A percentile compares a stretch with the other conserved stretches of the same genome.
Conservation (phyloP, 2,113 vertebrate species). For the Chaetura pelagica region DNA sequence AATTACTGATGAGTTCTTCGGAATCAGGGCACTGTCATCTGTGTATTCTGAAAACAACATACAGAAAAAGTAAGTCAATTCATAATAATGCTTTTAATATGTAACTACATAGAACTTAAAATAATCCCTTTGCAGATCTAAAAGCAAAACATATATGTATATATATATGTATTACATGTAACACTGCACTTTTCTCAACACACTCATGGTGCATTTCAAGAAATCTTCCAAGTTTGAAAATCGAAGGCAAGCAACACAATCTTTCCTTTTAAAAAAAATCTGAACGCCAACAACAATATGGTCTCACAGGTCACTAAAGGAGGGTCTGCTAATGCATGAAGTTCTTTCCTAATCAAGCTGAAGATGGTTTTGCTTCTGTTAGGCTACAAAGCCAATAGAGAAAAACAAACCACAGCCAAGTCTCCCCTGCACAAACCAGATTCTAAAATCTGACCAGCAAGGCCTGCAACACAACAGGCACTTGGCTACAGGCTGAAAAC, state of each 20-base stretch:
- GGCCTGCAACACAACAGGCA: not conserved
- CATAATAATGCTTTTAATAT: not conserved
- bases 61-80: not conserved
- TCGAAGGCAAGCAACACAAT: not conserved
- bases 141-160: not conserved
- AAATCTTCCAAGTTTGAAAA: not conserved
- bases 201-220: not conserved
- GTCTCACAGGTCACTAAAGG: not conserved
- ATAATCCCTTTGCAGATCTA: not conserved
- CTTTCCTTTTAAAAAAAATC: not conserved
- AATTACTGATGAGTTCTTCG: conserved; percentile 98
- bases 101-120: not conserved
- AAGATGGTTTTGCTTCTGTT: not conserved
- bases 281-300: not conserved
- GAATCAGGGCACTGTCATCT: conserved; percentile 88
- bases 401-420: not conserved
- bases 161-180: not conserved
- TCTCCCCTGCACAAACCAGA: not conserved
- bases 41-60: conserved; percentile 86
- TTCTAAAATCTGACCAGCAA: not conserved
- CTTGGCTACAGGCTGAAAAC: not conserved
- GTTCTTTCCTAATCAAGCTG: not conserved
- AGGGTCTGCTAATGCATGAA: not conserved
- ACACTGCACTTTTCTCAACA: not conserved
- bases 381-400: not conserved